Evolutionary conservation across 2,797 vertebrate genomes (phyloP), one percentile per base, ranked within the genome.

Genomic region (Paratrypauchen microcephalus): DNA sequence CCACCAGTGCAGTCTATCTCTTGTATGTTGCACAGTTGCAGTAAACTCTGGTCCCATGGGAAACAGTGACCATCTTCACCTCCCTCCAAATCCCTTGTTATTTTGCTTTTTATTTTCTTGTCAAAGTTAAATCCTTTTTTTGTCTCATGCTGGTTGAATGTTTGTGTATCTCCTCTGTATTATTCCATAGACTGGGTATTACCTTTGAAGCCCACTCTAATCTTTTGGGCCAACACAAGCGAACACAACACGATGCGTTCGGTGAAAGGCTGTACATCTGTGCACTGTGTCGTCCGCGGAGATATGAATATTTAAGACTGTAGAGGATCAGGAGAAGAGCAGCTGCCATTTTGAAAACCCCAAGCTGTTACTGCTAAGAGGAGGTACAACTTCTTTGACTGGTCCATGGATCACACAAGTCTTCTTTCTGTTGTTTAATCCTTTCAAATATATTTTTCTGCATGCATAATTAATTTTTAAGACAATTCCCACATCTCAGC

Each of bases 251-350:
- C 62, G 81, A 88, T 86, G 85, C 18, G 52, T 59, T 0, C 69
- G 75, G 80, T 90, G 87, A 93, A 92, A 91, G 87, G 88, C 69
- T 68, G 85, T 90, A 91, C 93, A 93, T 93, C 92, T 94, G 92
- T 89, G 88, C 88, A 12, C 67, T 81, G 87, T 81, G 85, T 80
- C 81, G 83, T 82, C 87, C 82, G 79, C 76, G 65, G 83, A 78
- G 85, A 83, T 89, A 92, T 92, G 90, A 92, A 93, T 93, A 92
- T 92, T 93, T 91, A 93, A 90, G 26, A 88, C 71, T 78, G 81
- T 87, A 55, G 82, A 71, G 78, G 75, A 63, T 78, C 57, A 74
- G 82, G 81, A 52, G 81, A 83, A 72, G 85, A 78, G 76, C 83
- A 81, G 83, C 82, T 87, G 79, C 82, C 84, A 66, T 55, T 55